phyloP scores from a whole-genome alignment of 2,113 vertebrate genomes.

The Melanocharis versteri region DNA sequence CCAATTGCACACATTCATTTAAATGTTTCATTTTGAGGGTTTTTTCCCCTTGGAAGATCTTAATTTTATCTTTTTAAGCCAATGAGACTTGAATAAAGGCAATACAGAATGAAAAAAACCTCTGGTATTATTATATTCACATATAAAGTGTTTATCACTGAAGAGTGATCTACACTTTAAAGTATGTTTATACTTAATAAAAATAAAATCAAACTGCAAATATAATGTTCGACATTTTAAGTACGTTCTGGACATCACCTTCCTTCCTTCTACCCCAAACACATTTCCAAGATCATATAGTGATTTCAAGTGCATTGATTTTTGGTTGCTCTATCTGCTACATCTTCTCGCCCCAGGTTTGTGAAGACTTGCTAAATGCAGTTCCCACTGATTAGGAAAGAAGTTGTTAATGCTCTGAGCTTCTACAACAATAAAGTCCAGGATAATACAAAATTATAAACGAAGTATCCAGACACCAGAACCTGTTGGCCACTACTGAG shows the following conservation, averaged over 20 bases:
- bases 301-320: neutral
- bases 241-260: neutral
- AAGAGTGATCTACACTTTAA: neutral
- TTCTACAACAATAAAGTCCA: neutral
- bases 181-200: neutral
- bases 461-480: neutral
- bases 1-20: neutral
- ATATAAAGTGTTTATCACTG: neutral
- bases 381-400: neutral
- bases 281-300: neutral
- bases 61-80: neutral
- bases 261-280: accelerated
- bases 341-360: neutral
- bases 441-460: neutral
- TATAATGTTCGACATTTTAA: neutral
- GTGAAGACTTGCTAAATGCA: neutral
- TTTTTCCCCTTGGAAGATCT: neutral
- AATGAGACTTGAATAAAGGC: neutral
- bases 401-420: neutral
- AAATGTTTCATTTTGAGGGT: neutral
- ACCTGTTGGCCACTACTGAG: neutral
- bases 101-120: neutral
- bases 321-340: neutral
- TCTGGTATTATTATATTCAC: neutral
- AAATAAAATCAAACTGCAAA: neutral